Evolutionary conservation across 2,797 vertebrate species (phyloP), one percentile per base, ranked within the genome.

Genomic region (Podargus strigoides): DNA sequence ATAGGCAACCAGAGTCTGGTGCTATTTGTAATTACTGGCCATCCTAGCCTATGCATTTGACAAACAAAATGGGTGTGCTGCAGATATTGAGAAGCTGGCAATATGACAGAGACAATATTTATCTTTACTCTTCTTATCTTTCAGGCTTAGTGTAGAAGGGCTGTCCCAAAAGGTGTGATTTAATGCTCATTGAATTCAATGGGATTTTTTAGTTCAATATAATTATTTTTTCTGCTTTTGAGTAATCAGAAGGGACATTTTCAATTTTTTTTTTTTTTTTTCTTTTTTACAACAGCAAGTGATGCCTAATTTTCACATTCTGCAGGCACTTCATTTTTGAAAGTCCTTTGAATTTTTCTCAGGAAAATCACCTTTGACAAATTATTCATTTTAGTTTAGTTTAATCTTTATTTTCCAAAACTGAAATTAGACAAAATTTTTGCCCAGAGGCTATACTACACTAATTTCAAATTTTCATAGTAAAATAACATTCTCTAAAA

Each of bases 391-490:
- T 87, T 34, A 72, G 78, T 68, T 86, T 39, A 80, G 18, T 64
- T 87, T 77, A 52, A 80, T 67, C 74, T 95, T 89, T 83, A 37
- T 70, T 90, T 95, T 87, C 39, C 42, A 36, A 60, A 87, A 68
- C 27, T 46, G 36, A 90, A 88, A 84, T 86, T 64, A 72, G 17
- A 36, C 42, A 47, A 81, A 83, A 85, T 42, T 14, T 2, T 77
- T 93, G 4, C 37, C 50, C 42, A 27, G 20, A 68, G 36, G 69
- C 34, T 73, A 12, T 87, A 32, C 34, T 87, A 27, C 27, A 49
- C 17, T 77, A n/a, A 62, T 93, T 81, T 70, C 18, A 74, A 2
- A 34, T 91, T 83, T 91, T 70, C 32, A 6, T 34, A 27, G 34
- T 81, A 76, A 90, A 81, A 78, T 72, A 68, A 39, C 5, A 12